Conservation (phyloP, 2,113 vertebrate genomes). For the Amphiprion ocellaris region DNA sequence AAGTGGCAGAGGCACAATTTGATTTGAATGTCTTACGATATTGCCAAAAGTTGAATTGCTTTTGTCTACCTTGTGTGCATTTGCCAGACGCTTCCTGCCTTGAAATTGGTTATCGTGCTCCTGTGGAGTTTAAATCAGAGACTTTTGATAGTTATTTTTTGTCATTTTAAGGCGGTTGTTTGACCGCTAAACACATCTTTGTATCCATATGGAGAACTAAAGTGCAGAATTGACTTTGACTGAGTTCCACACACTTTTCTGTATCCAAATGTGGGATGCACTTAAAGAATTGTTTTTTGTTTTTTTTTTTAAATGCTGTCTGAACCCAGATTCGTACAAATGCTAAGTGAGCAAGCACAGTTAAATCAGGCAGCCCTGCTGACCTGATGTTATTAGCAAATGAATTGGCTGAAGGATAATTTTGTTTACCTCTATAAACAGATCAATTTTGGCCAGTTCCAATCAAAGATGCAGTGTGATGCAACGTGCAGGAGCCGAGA, state of each 20-base stretch:
- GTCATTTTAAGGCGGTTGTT: not conserved
- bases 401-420: constrained; percentile 71
- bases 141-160: constrained; percentile 22
- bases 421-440: constrained; percentile 71
- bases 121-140: constrained; percentile 45
- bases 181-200: constrained; percentile 10
- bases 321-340: constrained; percentile 15
- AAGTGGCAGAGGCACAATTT: constrained; percentile 50
- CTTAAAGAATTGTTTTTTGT: constrained; percentile 6
- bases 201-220: not conserved
- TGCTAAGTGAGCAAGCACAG: constrained; percentile 11
- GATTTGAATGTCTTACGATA: constrained; percentile 49
- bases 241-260: not conserved
- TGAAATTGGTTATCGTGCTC: constrained; percentile 45
- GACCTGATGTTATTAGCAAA: constrained; percentile 60
- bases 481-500: constrained; percentile 43
- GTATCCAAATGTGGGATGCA: not conserved
- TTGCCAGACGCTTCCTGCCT: constrained; percentile 32
- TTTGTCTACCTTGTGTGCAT: constrained; percentile 47
- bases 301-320: constrained; percentile 20
- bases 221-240: not conserved
- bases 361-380: constrained; percentile 28
- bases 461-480: constrained; percentile 61
- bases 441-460: constrained; percentile 71
- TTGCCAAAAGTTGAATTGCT: constrained; percentile 44